phyloP scores from a whole-genome alignment of 1,140 invertebrate species.

The Oppia nitens region DNA sequence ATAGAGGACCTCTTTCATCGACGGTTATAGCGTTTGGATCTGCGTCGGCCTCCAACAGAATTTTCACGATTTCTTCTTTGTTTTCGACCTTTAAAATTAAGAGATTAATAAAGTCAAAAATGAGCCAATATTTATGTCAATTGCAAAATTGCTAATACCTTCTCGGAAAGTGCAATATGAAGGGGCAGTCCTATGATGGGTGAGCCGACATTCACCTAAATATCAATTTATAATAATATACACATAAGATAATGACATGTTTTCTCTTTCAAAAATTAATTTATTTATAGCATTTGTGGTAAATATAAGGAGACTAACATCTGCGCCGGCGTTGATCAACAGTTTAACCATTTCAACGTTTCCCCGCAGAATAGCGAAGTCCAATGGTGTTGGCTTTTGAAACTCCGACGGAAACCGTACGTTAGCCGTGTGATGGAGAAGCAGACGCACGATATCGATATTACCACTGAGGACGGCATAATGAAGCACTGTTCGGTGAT shows the following conservation, averaged over 20 bases:
- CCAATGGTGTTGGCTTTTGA: conserved; percentile 60
- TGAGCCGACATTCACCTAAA: conserved; percentile 49
- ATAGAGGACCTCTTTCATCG: conserved; percentile 30
- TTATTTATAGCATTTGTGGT: too few species aligned
- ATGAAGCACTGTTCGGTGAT: conserved; percentile 63
- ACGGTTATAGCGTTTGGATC: conserved; percentile 63
- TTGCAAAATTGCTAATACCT: conserved; percentile 23
- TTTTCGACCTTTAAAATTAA: conserved; percentile 38
- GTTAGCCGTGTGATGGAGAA: conserved; percentile 58
- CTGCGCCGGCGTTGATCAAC: conserved; percentile 41
- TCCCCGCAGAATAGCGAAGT: conserved; percentile 60
- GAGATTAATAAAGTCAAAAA: neutral
- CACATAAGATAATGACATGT: too few species aligned
- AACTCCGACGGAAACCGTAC: conserved; percentile 42
- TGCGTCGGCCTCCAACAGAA: conserved; percentile 52
- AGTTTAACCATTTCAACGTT: conserved; percentile 47
- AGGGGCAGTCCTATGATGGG: conserved; percentile 65
- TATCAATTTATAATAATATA: too few species aligned
- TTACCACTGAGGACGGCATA: conserved; percentile 70
- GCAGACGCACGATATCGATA: conserved; percentile 52
- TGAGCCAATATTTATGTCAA: conserved; percentile 4
- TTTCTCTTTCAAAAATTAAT: too few species aligned
- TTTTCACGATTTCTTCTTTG: conserved; percentile 36
- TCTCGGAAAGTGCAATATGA: conserved; percentile 68
- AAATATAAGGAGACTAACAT: too few species aligned